Evolutionary conservation across 2,113 vertebrate species (phyloP).

Genomic region (Corydoras maculifer): DNA sequence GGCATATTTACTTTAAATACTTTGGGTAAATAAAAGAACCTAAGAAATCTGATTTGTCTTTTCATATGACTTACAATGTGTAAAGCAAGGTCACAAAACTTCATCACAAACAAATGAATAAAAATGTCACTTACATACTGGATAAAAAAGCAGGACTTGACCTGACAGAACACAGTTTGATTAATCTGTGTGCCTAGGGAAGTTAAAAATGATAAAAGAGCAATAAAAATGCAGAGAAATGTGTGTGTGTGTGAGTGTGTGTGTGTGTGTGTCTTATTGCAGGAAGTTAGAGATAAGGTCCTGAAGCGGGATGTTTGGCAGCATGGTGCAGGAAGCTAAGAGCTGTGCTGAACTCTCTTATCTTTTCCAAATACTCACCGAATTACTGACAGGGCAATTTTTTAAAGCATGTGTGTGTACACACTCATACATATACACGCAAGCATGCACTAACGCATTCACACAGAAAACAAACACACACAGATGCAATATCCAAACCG

Average conservation of each 20-base stretch:
- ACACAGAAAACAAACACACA: conserved; percentile 13
- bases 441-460: conserved; percentile 15
- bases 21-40: too few species aligned
- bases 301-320: conserved; percentile 2
- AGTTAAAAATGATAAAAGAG: too few species aligned
- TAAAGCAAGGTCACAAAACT: too few species aligned
- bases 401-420: not conserved
- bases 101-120: too few species aligned
- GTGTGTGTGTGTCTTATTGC: not conserved
- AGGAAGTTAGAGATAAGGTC: not conserved
- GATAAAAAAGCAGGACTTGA: too few species aligned
- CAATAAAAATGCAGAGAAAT: not conserved
- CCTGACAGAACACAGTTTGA: too few species aligned
- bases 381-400: conserved; percentile 32
- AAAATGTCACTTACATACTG: too few species aligned
- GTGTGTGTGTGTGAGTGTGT: not conserved
- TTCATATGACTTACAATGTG: too few species aligned
- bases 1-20: too few species aligned
- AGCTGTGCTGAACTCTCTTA: conserved; percentile 31
- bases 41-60: too few species aligned
- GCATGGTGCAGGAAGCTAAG: conserved; percentile 15
- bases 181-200: too few species aligned
- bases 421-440: conserved; percentile 8
- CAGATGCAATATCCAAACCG: not conserved
- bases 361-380: conserved; percentile 10